Conservation (phyloP, 1,140 invertebrate species). For the Zaprionus kolodkinae region DNA sequence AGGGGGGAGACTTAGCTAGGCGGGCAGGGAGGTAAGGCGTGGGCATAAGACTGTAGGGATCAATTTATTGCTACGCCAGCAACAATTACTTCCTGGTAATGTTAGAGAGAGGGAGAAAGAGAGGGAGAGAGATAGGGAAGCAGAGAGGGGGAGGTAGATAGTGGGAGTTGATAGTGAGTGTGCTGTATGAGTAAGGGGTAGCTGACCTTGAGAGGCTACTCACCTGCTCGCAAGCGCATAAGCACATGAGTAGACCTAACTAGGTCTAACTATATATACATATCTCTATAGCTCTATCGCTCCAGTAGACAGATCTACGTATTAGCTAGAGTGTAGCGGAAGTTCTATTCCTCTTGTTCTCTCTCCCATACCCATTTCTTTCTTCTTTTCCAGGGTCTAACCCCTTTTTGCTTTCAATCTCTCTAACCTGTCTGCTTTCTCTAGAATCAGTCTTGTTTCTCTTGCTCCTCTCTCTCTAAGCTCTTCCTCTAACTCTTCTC, state of each 20-base stretch:
- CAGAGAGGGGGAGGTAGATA: neutral
- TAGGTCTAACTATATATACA: too few relatives aligned
- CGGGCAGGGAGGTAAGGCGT: neutral
- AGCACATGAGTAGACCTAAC: too few relatives aligned
- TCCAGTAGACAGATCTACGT: too few relatives aligned
- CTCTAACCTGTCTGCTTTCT: neutral
- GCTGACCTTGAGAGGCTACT: neutral
- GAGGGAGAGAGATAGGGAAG: neutral
- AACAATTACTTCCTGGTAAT: neutral
- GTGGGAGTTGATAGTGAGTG: neutral
- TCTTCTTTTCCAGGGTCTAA: too few relatives aligned
- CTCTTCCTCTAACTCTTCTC: neutral
- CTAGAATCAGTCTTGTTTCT: neutral
- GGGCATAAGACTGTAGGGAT: neutral
- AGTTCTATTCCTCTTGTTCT: too few relatives aligned
- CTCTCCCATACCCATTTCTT: too few relatives aligned
- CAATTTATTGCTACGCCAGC: neutral
- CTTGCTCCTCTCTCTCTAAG: neutral
- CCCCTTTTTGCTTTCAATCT: neutral
- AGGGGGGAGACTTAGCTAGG: too few relatives aligned
- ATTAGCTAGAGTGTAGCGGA: too few relatives aligned
- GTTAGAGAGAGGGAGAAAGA: neutral
- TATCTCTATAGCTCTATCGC: neutral
- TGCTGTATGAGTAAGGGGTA: neutral
- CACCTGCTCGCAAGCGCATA: neutral